Base-by-base conservation (phyloP, 1,140 invertebrate genomes). In the Cyrtorhinus lividipennis region DNA sequence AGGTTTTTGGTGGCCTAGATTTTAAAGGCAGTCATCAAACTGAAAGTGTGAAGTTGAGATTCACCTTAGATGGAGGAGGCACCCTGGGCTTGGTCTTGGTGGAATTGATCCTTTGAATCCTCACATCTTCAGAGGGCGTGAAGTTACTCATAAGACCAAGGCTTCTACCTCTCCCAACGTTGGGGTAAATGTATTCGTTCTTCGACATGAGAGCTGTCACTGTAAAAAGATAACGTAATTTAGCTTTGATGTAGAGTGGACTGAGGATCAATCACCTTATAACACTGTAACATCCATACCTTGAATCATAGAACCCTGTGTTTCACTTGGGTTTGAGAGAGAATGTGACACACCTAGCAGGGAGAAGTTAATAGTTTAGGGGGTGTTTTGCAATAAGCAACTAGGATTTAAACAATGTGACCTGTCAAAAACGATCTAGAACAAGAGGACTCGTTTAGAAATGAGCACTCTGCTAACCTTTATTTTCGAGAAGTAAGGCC, bases 61-160 rank as follows among this genome's bases (percentile, higher is more conserved):
- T 65, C 68, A 86, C 85, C 78, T 95, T 95, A 20, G 91, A 93
- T 15, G 91, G 90, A 48, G 88, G 89, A 60, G 90, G 90, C 58
- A 92, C 81, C 69, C 90, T 82, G n/a, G 88, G 48, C 20, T 53
- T 53, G 5, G 48, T 10, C 20, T 53, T 53, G 20, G 48, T 15
- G 5, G 48, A 5, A 53, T 22, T 53, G 10, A 53, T 53, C 18
- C 48, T 53, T 53, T 53, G 48, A 53, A 53, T 22, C 48, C 48
- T 12, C 48, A 53, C 48, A 53, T 53, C 48, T 22, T 53, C 48
- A 5, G 48, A 5, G 18, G 48, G 48, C 20, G 10, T 10, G 20
- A 20, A 5, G 20, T 53, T 13, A 20, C 48, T 53, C 12, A 53
- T 53, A 8, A 53, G 48, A 5, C 48, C 48, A 53, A 53, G 48